Base-by-base conservation (phyloP, 2,113 vertebrate species). In the Cepphus grylle region DNA sequence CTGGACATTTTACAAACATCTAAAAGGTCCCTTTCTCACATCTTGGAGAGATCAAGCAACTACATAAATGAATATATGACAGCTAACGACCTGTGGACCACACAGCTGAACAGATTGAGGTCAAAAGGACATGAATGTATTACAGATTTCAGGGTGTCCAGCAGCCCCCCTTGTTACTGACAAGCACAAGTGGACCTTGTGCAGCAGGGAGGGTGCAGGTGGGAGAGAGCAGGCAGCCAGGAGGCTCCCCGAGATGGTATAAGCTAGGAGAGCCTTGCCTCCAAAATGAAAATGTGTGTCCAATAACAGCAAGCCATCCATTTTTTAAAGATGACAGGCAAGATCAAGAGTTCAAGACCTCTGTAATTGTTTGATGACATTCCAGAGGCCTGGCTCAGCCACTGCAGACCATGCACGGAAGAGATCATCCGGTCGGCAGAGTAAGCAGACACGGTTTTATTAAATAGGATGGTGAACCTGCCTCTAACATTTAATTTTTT, bases 351-450 rank as follows among this genome's bases (percentile, higher is more conserved):
- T 53, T 90, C 27, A 58, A 52, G 38, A 63, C 30, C 55, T 59
- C 32, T 23, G 26, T 65, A 59, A 90, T 26, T 63, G 26, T n/a
- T 21, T 65, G 20, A 36, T 79, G 30, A 70, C 13, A 50, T 56
- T 50, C 58, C 69, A 77, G 63, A 91, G 36, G 52, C n/a, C 42
- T 59, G 50, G 5, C 34, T 85, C 45, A 76, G 36, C 23, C 4
- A 0, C 40, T 47, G 45, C n/a, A 93, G 45, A 66, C 8, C 0
- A 0, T 15, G 11, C 1, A 0, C 25, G 13, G 50, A 65, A 71
- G 27, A 45, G 62, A 84, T 65, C 8, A n/a, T 23, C 32, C 11
- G 11, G 25, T 53, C 45, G 52, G 7, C 50, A 66, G 40, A 36
- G 25, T 55, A 50, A 55, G 40, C 7, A 10, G 11, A 16, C 25